Conservation (phyloP, 2,888 invertebrate genomes). For the Drosophila diplacantha region DNA sequence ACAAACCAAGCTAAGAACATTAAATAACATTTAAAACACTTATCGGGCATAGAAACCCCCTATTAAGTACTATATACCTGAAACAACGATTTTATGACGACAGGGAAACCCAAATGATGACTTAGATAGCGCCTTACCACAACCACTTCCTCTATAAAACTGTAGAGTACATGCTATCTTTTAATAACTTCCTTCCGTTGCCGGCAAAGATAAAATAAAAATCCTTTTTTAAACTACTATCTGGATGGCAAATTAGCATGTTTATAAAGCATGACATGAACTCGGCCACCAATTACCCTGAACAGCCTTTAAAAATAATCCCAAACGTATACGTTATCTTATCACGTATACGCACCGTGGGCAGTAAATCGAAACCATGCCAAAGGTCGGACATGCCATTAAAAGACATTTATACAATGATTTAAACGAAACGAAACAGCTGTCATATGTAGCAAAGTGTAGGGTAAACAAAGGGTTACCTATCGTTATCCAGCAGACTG, state of each 20-base stretch:
- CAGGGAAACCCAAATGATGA: not conserved
- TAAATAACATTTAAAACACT: not conserved
- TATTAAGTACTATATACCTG: not conserved
- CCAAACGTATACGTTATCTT: constrained; percentile 37
- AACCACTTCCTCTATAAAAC: constrained; percentile 23
- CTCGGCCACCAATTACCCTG: constrained; percentile 5
- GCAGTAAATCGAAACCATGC: constrained; percentile 10
- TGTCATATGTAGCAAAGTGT: constrained; percentile 3
- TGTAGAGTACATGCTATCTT: not conserved
- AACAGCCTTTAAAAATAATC: constrained; percentile 15
- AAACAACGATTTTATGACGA: not conserved
- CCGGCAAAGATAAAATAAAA: not conserved
- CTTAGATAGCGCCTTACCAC: not conserved
- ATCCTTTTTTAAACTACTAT: constrained; percentile 1
- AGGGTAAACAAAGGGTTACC: constrained; percentile 46
- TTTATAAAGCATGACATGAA: constrained; percentile 16
- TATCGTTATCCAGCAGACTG: constrained; percentile 66
- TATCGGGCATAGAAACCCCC: not conserved
- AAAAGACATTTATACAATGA: constrained; percentile 4
- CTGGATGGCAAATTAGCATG: not conserved
- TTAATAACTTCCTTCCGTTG: constrained; percentile 16
- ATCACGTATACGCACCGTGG: constrained; percentile 44
- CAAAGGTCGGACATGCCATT: constrained; percentile 28
- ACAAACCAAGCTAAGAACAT: not conserved
- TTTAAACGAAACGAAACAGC: constrained; percentile 21